These are phyloP conservation scores for Cariama cristata DNA, from an alignment of 2,113 vertebrate species.

Conservation along the genomic window DNA sequence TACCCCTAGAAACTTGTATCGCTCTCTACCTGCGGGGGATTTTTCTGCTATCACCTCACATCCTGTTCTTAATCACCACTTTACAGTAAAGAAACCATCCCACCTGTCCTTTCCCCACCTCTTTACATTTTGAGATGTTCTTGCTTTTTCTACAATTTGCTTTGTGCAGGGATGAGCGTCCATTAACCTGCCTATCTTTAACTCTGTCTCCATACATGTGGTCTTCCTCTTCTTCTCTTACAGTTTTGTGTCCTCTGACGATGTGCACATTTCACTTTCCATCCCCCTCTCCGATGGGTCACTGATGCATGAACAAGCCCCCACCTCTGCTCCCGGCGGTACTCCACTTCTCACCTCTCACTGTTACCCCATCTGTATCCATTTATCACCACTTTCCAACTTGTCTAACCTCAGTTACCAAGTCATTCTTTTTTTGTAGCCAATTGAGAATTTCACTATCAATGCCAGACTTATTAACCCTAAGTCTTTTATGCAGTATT, in stretches of 20 bases:
- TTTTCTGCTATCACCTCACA: neutral
- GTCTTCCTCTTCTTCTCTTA: neutral
- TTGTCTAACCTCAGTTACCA: constrained; percentile 57
- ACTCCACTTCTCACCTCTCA: constrained; percentile 55
- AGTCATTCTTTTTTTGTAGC: constrained; percentile 58
- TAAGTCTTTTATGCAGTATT: constrained; percentile 7
- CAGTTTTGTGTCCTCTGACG: neutral
- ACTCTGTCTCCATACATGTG: neutral
- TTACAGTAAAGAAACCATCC: neutral
- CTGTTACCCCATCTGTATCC: constrained; percentile 58
- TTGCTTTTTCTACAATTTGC: neutral
- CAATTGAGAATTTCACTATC: constrained; percentile 69
- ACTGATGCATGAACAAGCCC: constrained; percentile 27
- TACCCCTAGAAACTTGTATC: neutral
- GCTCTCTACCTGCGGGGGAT: neutral
- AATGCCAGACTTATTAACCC: constrained; percentile 58
- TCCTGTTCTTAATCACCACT: neutral
- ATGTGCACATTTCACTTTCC: neutral
- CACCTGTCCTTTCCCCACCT: neutral
- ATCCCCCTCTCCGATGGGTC: neutral
- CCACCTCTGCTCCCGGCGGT: constrained; percentile 21
- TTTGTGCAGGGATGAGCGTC: neutral
- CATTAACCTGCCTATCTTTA: neutral
- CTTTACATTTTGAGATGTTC: neutral
- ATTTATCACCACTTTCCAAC: constrained; percentile 71